Conservation (phyloP, 2,888 invertebrate genomes). For the Acronicta psi region DNA sequence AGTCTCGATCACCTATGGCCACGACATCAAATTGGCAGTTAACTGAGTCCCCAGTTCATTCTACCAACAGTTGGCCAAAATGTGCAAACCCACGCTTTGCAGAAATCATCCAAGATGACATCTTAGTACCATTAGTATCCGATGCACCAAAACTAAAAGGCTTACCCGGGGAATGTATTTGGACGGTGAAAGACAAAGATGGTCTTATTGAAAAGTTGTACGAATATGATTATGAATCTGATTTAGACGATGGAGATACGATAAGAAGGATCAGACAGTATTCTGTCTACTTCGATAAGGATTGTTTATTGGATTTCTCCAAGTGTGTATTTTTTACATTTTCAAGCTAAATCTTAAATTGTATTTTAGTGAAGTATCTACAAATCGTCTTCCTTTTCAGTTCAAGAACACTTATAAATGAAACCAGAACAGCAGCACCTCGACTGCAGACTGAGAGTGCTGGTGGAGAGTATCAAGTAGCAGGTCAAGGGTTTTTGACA, state of each 20-base stretch:
- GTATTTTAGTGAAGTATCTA: neutral
- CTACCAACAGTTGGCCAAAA: slow-evolving; percentile 41
- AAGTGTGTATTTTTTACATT: slow-evolving; percentile 41
- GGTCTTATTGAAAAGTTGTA: slow-evolving; percentile 82
- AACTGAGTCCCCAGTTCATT: slow-evolving; percentile 19
- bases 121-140: slow-evolving; percentile 57
- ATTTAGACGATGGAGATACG: slow-evolving; percentile 75
- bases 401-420: slow-evolving; percentile 51
- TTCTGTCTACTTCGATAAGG: slow-evolving; percentile 81
- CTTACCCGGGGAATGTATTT: slow-evolving; percentile 79
- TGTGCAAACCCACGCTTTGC: slow-evolving; percentile 42
- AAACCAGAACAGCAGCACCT: slow-evolving; percentile 6
- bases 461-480: slow-evolving; percentile 34
- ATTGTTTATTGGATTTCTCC: slow-evolving; percentile 77
- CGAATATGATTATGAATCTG: slow-evolving; percentile 74
- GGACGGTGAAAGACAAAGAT: slow-evolving; percentile 82
- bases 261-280: slow-evolving; percentile 79
- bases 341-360: neutral
- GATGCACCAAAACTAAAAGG: slow-evolving; percentile 74
- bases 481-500: slow-evolving; percentile 71
- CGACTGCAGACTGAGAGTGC: neutral
- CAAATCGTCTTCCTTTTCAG: slow-evolving; percentile 50
- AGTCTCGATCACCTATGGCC: slow-evolving; percentile 32
- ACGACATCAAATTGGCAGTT: slow-evolving; percentile 34
- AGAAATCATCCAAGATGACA: slow-evolving; percentile 59